Evolutionary conservation across 2,888 invertebrate genomes (phyloP).

Genomic region (Gandaritis pyraliata): DNA sequence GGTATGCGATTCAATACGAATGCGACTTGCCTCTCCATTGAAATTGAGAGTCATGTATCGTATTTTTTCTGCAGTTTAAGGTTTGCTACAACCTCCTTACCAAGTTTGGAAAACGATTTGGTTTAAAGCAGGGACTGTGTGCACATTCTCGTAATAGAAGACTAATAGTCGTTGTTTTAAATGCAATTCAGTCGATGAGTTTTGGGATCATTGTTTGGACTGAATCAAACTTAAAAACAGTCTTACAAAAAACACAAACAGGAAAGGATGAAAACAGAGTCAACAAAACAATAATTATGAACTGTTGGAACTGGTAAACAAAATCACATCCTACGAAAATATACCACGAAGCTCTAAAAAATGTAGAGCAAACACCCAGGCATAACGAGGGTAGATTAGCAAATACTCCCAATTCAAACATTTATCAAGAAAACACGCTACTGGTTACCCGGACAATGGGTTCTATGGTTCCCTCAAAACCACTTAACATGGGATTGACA

Average conservation of each 20-base stretch:
- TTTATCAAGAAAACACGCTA: conserved; percentile 82
- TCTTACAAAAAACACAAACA: background rate
- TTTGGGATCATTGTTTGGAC: too few species aligned
- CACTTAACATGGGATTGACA: conserved; percentile 84
- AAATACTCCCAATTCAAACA: conserved; percentile 80
- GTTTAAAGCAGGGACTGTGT: too few species aligned
- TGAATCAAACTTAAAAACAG: too few species aligned
- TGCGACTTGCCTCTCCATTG: conserved; percentile 69
- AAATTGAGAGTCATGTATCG: conserved; percentile 64
- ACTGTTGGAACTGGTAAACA: background rate
- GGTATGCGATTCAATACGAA: conserved; percentile 74
- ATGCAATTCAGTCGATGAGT: too few species aligned
- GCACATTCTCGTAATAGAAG: too few species aligned
- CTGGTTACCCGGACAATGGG: conserved; percentile 77
- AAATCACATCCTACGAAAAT: conserved; percentile 56
- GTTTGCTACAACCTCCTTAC: background rate
- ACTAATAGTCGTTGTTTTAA: too few species aligned
- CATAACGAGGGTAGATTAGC: conserved; percentile 65
- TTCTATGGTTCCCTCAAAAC: conserved; percentile 75
- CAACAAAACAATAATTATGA: conserved; percentile 2
- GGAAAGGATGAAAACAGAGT: background rate
- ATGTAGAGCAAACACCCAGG: conserved; percentile 62
- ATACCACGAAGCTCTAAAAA: conserved; percentile 61
- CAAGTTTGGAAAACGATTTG: background rate
- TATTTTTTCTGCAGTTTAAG: conserved; percentile 39